These are phyloP conservation scores for Sparidentex hasta DNA, from an alignment of 2,797 vertebrate genomes.

Conservation along the genomic window DNA sequence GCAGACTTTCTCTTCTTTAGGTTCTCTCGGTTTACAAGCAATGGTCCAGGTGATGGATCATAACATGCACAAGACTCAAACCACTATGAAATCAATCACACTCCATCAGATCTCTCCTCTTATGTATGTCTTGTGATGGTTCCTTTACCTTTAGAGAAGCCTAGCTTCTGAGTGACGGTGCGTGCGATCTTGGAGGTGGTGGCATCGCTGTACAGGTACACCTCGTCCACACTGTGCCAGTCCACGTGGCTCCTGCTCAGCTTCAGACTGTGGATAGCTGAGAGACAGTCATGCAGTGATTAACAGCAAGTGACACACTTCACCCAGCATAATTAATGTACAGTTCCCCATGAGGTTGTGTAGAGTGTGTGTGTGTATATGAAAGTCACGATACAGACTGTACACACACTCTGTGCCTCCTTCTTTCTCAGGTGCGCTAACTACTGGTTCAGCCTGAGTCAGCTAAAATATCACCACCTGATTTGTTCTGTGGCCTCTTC, in stretches of 20 bases:
- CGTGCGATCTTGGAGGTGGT: slow-evolving; percentile 95
- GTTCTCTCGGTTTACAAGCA: too few relatives aligned
- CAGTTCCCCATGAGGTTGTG: neutral
- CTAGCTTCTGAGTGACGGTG: slow-evolving; percentile 92
- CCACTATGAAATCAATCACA: too few relatives aligned
- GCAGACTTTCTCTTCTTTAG: too few relatives aligned
- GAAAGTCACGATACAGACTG: neutral
- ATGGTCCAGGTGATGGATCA: too few relatives aligned
- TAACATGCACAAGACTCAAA: too few relatives aligned
- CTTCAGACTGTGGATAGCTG: slow-evolving; percentile 92
- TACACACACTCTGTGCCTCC: neutral
- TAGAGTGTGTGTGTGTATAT: neutral
- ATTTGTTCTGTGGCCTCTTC: slow-evolving; percentile 17
- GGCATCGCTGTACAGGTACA: slow-evolving; percentile 92
- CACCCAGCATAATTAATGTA: slow-evolving; percentile 32
- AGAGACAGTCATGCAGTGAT: slow-evolving; percentile 39
- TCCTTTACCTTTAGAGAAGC: slow-evolving; percentile 92
- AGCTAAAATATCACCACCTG: slow-evolving; percentile 28
- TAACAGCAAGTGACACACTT: slow-evolving; percentile 38
- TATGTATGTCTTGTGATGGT: too few relatives aligned
- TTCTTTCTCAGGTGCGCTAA: slow-evolving; percentile 21
- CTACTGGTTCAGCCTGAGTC: slow-evolving; percentile 24
- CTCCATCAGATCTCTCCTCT: neutral
- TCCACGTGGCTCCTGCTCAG: slow-evolving; percentile 93
- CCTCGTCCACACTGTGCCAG: slow-evolving; percentile 95